These are phyloP conservation scores for Peribatodes rhomboidaria DNA, from an alignment of 2,888 invertebrate genomes.

Conservation along the genomic window DNA sequence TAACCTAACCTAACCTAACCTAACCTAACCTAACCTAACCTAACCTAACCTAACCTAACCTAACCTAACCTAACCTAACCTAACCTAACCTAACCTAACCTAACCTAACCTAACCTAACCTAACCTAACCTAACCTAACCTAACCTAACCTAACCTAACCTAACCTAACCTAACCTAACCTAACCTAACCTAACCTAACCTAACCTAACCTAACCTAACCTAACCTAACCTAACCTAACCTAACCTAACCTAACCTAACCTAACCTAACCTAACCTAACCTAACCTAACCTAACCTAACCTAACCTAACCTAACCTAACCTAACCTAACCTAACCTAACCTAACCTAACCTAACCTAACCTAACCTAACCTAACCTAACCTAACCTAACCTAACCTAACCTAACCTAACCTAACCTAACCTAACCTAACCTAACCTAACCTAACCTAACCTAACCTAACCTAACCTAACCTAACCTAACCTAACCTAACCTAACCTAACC, in stretches of 20 bases:
- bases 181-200: no score
- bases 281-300: no score
- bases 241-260: conserved; percentile 7
- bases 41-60: conserved; percentile 46
- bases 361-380: background rate
- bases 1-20: no score
- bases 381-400: background rate
- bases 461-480: no score
- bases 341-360: conserved; percentile 3
- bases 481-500: no score
- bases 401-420: no score
- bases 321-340: conserved; percentile 1
- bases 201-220: conserved; percentile 16
- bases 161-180: no score
- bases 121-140: conserved; percentile 15
- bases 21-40: conserved; percentile 27
- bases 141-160: conserved; percentile 22
- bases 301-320: no score
- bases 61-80: conserved; percentile 42
- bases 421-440: no score
- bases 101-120: conserved; percentile 46
- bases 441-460: no score
- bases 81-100: conserved; percentile 43
- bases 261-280: no score
- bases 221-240: conserved; percentile 26